Evolutionary conservation across 1,140 invertebrate species (phyloP), one percentile per base, ranked within the genome.

Genomic region (Cotesia glomerata): DNA sequence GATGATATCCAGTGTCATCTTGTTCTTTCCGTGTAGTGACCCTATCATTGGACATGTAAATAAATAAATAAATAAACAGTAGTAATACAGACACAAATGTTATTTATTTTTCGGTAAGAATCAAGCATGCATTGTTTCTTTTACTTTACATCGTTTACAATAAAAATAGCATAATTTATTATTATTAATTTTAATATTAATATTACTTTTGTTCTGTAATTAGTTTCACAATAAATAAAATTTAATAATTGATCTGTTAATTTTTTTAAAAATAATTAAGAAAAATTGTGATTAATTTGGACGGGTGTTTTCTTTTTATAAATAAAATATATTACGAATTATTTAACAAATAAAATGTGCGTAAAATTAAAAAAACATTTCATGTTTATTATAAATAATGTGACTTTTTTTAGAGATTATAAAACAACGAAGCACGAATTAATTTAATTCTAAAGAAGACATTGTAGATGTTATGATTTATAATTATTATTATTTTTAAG

Each of bases 401-500:
- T 54, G n/a, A 13, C 7, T 9, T 45, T 5, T 45, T 45, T 45
- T 45, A 8, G 11, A 45, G 9, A 45, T 51, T 54, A n/a, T 7
- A 54, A 18, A 54, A n/a, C 52, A 54, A 54, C n/a, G 52, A 14
- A 54, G 16, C 52, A n/a, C 52, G 39, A 45, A 45, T 45, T 5
- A 45, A 11, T 14, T 54, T 54, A 54, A 54, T 45, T 45, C 7
- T 45, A 45, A 45, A 45, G 39, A 45, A 45, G 39, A 45, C 39
- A 45, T 26, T 45, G 39, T 45, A 45, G 39, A 45, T 45, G 0
- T 45, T 45, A 45, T 7, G 39, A 45, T 58, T 76, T 75, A 79
- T 75, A 69, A 9, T 68, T 26, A 16, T 68, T 71, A 71, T 67
- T 76, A 76, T 70, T 69, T 71, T 59, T 74, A 34, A 14, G 32